Percentiles rank a stretch among this genome's conserved stretches.
phyloP scores from a whole-genome alignment of 2,888 invertebrate genomes.

The Nesidiocoris tenuis region DNA sequence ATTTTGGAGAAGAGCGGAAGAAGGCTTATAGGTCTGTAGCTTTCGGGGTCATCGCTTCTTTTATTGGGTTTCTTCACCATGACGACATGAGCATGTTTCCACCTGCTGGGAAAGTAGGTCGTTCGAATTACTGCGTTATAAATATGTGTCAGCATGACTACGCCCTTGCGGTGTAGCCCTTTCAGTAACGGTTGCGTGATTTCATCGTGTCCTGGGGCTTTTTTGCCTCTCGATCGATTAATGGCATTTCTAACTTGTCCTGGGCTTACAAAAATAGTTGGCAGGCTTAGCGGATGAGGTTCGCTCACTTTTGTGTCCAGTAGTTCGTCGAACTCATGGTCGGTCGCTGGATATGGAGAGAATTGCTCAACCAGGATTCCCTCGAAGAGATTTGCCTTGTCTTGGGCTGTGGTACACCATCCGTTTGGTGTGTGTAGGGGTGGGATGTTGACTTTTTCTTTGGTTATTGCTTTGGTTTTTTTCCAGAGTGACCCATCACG shows the following conservation, averaged over 20 bases:
- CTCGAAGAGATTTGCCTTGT: no score
- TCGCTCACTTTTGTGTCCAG: neutral
- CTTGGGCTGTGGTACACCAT: no score
- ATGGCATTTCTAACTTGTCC: slow-evolving; percentile 12
- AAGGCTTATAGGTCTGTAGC: slow-evolving; percentile 44
- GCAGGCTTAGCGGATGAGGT: neutral
- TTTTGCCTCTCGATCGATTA: slow-evolving; percentile 26
- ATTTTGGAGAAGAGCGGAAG: slow-evolving; percentile 36
- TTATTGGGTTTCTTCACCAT: slow-evolving; percentile 32
- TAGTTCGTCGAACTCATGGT: neutral
- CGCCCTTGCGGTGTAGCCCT: neutral
- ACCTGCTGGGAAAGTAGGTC: slow-evolving; percentile 17
- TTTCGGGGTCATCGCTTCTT: neutral
- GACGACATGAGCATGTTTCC: slow-evolving; percentile 11
- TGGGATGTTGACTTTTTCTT: neutral
- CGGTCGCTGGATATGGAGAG: neutral
- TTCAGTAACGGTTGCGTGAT: neutral
- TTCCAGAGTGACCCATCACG: neutral
- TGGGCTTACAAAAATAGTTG: neutral
- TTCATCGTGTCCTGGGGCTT: slow-evolving; percentile 46
- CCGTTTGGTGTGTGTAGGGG: neutral
- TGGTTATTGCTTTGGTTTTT: neutral
- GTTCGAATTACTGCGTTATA: slow-evolving; percentile 9
- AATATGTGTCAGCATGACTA: slow-evolving; percentile 10
- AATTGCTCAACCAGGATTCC: slow-evolving; percentile 6